Evolutionary conservation across 2,113 vertebrate species (phyloP).

Genomic region (Phainopepla nitens): DNA sequence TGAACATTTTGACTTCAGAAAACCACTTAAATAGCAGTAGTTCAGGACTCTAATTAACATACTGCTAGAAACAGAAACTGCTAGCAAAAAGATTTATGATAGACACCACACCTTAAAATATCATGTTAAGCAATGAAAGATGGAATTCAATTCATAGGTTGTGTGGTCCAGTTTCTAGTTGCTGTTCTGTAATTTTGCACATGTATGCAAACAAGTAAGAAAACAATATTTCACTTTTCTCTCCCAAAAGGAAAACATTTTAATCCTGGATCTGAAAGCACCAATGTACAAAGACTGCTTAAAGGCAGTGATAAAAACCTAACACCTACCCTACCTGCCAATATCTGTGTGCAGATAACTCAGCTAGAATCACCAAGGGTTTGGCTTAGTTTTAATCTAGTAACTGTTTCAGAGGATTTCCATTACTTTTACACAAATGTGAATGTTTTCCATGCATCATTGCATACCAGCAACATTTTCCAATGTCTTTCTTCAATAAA

Average conservation of each 20-base stretch:
- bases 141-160: background rate
- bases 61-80: background rate
- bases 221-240: background rate
- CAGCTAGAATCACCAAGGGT: background rate
- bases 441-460: constrained; percentile 42
- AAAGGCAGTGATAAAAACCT: background rate
- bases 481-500: constrained; percentile 33
- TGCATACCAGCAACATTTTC: constrained; percentile 42
- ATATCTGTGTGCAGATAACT: constrained; percentile 17
- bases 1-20: background rate
- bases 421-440: constrained; percentile 53
- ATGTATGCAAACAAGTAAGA: background rate
- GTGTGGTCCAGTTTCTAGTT: background rate
- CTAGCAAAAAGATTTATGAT: background rate
- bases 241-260: background rate
- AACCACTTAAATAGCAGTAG: background rate
- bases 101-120: background rate
- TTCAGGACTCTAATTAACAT: background rate
- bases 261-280: constrained; percentile 8
- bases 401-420: constrained; percentile 36
- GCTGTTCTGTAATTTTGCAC: background rate
- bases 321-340: background rate
- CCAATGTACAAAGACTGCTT: background rate
- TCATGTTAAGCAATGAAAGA: background rate
- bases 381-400: constrained; percentile 23